Evolutionary conservation across 2,888 invertebrate genomes (phyloP).

Genomic region (Pterostichus niger): DNA sequence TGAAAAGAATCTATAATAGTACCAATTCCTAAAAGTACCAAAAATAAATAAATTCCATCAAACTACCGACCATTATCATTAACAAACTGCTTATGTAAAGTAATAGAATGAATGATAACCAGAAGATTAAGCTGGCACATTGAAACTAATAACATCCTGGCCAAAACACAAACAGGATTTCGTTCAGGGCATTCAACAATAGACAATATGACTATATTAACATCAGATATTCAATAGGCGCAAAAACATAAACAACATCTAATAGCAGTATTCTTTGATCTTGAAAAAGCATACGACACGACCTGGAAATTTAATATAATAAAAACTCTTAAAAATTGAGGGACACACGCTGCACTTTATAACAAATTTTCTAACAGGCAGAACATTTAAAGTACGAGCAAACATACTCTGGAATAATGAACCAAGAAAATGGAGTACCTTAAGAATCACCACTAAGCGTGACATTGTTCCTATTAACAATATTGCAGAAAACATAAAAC

Average conservation of each 20-base stretch:
- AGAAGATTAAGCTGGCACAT: slow-evolving; percentile 16
- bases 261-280: slow-evolving; percentile 11
- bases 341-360: slow-evolving; percentile 9
- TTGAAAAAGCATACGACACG: slow-evolving; percentile 17
- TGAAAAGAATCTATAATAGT: background rate
- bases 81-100: slow-evolving; percentile 1
- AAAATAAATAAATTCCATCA: background rate
- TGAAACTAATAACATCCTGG: slow-evolving; percentile 7
- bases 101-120: slow-evolving; percentile 3
- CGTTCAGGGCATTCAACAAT: slow-evolving; percentile 1
- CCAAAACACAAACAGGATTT: background rate
- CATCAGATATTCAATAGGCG: slow-evolving; percentile 9
- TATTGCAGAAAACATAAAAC: slow-evolving; percentile 9
- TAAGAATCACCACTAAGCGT: slow-evolving; percentile 2
- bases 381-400: slow-evolving; percentile 26
- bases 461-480: slow-evolving; percentile 1
- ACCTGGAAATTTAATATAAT: slow-evolving; percentile 15
- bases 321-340: slow-evolving; percentile 15
- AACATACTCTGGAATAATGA: background rate
- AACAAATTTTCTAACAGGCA: background rate
- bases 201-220: background rate
- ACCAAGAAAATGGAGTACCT: background rate
- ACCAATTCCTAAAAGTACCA: slow-evolving; percentile 20
- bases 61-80: slow-evolving; percentile 15
- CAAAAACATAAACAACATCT: background rate